These are phyloP conservation scores for Nyctalus aviator DNA, from an alignment of 2,797 vertebrate genomes.

Conservation along the genomic window DNA sequence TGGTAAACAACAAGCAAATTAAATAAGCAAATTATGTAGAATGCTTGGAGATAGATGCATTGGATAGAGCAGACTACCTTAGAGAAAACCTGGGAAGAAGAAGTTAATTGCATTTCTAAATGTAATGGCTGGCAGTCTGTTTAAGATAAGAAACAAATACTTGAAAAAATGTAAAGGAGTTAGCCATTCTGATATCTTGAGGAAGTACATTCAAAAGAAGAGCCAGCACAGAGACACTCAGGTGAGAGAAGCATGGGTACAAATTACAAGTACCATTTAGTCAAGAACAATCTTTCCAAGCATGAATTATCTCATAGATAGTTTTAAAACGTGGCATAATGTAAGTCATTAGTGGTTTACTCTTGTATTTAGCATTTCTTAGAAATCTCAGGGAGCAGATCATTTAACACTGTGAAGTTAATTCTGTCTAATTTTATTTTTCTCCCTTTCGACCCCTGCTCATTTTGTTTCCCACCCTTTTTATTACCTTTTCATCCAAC, in stretches of 20 bases:
- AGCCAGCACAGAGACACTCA: not conserved
- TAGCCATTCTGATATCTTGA: not conserved
- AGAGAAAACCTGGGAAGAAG: not conserved
- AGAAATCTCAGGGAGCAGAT: not conserved
- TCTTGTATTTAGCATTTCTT: slow-evolving; percentile 32
- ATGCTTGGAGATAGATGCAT: not conserved
- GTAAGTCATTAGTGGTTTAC: not conserved
- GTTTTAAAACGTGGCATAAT: not conserved
- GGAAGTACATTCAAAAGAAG: not conserved
- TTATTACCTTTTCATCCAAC: not conserved
- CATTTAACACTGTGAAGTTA: not conserved
- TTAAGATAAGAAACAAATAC: not conserved
- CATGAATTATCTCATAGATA: not conserved
- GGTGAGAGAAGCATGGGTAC: not conserved
- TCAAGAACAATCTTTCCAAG: slow-evolving; percentile 15
- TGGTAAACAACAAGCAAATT: not conserved
- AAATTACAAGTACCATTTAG: not conserved
- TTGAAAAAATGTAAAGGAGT: not conserved
- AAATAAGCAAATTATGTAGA: not conserved
- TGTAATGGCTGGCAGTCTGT: not conserved
- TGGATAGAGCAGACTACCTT: not conserved
- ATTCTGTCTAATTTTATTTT: not conserved
- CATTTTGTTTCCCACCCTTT: not conserved
- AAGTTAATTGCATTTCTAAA: not conserved
- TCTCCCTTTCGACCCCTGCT: not conserved